Base-by-base conservation (phyloP, 53 echinoderm and acorn worm genomes). In the Antedon mediterranea region DNA sequence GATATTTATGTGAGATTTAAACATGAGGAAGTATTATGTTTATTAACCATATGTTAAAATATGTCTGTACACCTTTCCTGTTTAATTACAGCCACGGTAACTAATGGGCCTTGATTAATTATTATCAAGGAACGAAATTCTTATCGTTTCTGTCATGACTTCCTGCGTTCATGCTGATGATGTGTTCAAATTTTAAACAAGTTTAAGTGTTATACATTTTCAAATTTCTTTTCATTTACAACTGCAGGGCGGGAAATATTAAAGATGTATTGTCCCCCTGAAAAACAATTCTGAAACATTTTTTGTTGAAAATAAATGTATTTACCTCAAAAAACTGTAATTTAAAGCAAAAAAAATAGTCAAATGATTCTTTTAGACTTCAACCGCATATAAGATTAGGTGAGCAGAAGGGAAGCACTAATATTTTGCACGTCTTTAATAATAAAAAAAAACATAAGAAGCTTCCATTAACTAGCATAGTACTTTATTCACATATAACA, bases 401-500 rank as follows among this genome's bases (percentile, higher is more conserved):
- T n/a, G n/a, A n/a, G n/a, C n/a, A n/a, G n/a, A n/a, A n/a, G n/a
- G n/a, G n/a, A n/a, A n/a, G n/a, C n/a, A n/a, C n/a, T n/a, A 37
- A 37, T 11, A 37, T 37, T 11, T 6, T 6, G 4, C 11, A 11
- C 11, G 11, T 6, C 37, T 6, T 11, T 37, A 37, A 57, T 57
- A 23, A 6, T 18, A 57, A 57, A 23, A 57, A 57, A 11, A 57
- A 57, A 57, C 57, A 23, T 15, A 57, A 57, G 15, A 57, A 2
- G 3, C 11, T 57, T 57, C 57, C 23, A 57, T 18, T 57, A 15
- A 57, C 57, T 23, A 26, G 57, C 57, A 57, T 57, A 57, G 57
- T 57, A 57, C 57, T 57, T 57, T 57, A 57, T 57, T 57, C 57
- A 57, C 57, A 57, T 57, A 57, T 57, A 57, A 57, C 57, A 57